Conservation (phyloP, 1,140 invertebrate genomes). For the Heliconius congener region DNA sequence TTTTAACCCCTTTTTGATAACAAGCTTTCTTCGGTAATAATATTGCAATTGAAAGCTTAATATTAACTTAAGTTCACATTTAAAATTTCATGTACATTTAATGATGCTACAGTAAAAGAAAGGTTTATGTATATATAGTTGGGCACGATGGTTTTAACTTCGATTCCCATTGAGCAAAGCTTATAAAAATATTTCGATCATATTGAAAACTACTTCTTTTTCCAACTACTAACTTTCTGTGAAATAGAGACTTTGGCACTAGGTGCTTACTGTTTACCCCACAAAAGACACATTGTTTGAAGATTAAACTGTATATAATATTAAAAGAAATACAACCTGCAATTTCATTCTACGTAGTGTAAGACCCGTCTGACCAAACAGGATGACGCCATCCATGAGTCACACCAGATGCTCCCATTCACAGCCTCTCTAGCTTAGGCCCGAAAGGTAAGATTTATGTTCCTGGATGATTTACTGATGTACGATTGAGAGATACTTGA, state of each 20-base stretch:
- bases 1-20: background rate
- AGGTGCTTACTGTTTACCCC: background rate
- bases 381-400: slow-evolving; percentile 40
- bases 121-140: background rate
- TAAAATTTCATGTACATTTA: slow-evolving; percentile 4
- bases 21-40: background rate
- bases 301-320: background rate
- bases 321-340: background rate
- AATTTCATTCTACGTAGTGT: background rate
- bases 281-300: background rate
- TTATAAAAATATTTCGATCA: background rate
- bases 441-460: slow-evolving; percentile 32
- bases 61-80: background rate
- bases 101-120: background rate
- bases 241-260: background rate
- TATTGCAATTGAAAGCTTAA: slow-evolving; percentile 1
- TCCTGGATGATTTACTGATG: slow-evolving; percentile 18
- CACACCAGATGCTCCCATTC: slow-evolving; percentile 32
- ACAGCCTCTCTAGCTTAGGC: slow-evolving; percentile 29
- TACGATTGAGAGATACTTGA: slow-evolving; percentile 27
- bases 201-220: background rate
- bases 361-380: slow-evolving; percentile 18
- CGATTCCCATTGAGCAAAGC: too few species aligned
- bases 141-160: background rate
- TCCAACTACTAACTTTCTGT: too few species aligned